A percentile compares a stretch with the other conserved stretches of the same genome.
Evolutionary conservation across 1,140 invertebrate species (phyloP).

Genomic region (Brachionus rotundiformis): DNA sequence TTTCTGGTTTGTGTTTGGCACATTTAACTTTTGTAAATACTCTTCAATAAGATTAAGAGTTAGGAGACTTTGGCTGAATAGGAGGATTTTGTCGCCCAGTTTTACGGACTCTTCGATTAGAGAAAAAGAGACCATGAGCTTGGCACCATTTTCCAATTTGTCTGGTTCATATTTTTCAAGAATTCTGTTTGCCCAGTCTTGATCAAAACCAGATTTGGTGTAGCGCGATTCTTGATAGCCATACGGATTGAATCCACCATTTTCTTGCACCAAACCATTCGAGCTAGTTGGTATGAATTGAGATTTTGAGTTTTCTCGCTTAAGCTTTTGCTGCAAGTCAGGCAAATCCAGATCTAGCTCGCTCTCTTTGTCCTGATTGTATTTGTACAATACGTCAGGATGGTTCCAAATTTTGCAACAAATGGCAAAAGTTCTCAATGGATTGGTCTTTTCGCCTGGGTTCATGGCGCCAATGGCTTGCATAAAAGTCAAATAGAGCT

Average conservation of each 20-base stretch:
- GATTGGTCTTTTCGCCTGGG: conserved; percentile 79
- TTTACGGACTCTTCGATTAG: conserved; percentile 85
- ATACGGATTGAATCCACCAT: conserved; percentile 13
- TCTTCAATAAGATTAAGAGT: conserved; percentile 96
- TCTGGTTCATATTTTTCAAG: conserved; percentile 84
- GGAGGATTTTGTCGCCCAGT: conserved; percentile 84
- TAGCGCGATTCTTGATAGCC: conserved; percentile 25
- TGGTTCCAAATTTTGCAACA: conserved; percentile 99
- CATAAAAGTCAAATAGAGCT: conserved; percentile 85
- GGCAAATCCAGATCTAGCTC: conserved; percentile 69
- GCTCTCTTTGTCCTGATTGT: conserved; percentile 74
- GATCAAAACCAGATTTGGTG: conserved; percentile 2
- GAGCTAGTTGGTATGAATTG: conserved; percentile 54
- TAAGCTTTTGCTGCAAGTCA: conserved; percentile 43
- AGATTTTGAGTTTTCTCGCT: conserved; percentile 52
- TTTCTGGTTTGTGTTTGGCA: conserved; percentile 72
- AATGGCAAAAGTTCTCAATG: conserved; percentile 90
- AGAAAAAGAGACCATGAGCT: conserved; percentile 90
- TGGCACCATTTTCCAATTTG: conserved; percentile 86
- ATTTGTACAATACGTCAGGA: conserved; percentile 91
- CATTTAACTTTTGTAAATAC: conserved; percentile 77
- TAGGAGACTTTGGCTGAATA: conserved; percentile 94
- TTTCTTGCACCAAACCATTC: not conserved
- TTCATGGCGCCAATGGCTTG: conserved; percentile 82
- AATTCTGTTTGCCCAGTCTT: conserved; percentile 73